Evolutionary conservation across 2,797 vertebrate species (phyloP).

Genomic region (Cryptoprocta ferox): DNA sequence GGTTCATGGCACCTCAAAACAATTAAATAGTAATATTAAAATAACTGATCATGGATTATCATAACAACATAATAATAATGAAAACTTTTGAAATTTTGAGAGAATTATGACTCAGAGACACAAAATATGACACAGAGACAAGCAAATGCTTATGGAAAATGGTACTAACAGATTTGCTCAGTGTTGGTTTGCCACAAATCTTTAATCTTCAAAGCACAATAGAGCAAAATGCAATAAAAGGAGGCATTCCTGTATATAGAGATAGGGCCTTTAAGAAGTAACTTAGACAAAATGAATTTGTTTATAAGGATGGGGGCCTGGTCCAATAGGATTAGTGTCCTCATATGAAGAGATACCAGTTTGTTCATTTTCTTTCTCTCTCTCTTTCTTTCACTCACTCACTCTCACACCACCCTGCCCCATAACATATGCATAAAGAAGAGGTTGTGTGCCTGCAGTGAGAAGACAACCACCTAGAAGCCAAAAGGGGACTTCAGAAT

Average conservation of each 20-base stretch:
- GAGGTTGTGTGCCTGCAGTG: not conserved
- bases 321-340: not conserved
- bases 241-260: not conserved
- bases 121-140: not conserved
- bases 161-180: not conserved
- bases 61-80: not conserved
- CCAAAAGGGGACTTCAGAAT: not conserved
- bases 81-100: not conserved
- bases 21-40: not conserved
- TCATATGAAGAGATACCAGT: not conserved
- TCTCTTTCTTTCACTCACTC: not conserved
- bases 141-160: not conserved
- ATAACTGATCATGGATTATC: not conserved
- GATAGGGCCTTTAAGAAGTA: not conserved
- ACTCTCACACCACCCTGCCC: not conserved
- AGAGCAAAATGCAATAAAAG: not conserved
- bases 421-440: not conserved
- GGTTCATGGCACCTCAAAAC: not conserved
- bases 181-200: not conserved
- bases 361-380: not conserved
- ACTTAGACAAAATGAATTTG: not conserved
- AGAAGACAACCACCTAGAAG: not conserved
- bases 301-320: not conserved
- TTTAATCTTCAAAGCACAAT: not conserved
- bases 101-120: not conserved